A percentile compares a stretch with the other conserved stretches of the same genome.
phyloP scores from a whole-genome alignment of 1,140 invertebrate species.

The Leptonema lineaticorne region DNA sequence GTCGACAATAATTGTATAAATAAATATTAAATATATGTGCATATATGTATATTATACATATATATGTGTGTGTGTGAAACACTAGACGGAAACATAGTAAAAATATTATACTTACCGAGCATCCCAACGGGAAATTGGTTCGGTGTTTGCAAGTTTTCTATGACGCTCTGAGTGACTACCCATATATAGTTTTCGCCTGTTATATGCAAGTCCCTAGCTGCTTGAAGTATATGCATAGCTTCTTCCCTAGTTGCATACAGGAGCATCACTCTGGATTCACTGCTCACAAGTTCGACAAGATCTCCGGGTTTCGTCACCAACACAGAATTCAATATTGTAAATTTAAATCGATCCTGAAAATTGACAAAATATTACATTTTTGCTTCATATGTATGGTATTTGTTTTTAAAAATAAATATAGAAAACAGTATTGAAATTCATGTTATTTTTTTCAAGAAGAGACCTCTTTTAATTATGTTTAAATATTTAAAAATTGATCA shows the following conservation, averaged over 20 bases:
- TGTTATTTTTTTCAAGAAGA: too few species aligned
- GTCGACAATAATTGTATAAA: too few species aligned
- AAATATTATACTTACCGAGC: slow-evolving; percentile 69
- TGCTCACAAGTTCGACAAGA: slow-evolving; percentile 75
- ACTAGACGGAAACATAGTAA: background rate
- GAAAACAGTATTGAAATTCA: too few species aligned
- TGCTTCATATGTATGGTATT: too few species aligned
- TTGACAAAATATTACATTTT: background rate
- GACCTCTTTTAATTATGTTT: too few species aligned
- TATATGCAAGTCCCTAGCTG: slow-evolving; percentile 79
- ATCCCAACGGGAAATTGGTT: slow-evolving; percentile 89
- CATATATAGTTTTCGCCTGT: slow-evolving; percentile 95
- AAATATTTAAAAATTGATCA: too few species aligned
- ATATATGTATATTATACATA: too few species aligned
- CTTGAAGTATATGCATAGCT: slow-evolving; percentile 79
- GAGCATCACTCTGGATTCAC: slow-evolving; percentile 91
- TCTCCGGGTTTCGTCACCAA: slow-evolving; percentile 70
- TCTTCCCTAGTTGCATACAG: slow-evolving; percentile 88
- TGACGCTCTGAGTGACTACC: slow-evolving; percentile 95
- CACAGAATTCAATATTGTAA: slow-evolving; percentile 83
- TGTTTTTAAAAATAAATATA: too few species aligned
- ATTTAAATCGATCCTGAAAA: slow-evolving; percentile 79
- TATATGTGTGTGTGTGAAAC: too few species aligned
- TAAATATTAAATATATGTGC: too few species aligned
- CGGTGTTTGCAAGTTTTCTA: slow-evolving; percentile 74